Conservation (phyloP, 2,797 vertebrate genomes). For the Avahi laniger region DNA sequence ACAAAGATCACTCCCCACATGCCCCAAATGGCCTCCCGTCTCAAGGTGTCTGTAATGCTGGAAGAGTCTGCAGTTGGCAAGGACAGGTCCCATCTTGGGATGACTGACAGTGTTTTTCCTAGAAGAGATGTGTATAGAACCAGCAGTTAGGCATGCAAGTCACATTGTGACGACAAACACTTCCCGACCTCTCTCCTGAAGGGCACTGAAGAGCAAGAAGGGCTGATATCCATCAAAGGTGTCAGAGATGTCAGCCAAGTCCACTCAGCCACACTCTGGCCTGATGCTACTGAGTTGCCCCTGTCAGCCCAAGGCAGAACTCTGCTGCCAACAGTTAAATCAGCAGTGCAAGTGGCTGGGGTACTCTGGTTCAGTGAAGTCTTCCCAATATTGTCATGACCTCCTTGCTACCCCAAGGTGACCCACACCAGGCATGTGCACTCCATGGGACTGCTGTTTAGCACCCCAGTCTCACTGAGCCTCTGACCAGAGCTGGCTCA, state of each 20-base stretch:
- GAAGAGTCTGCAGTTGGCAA: background rate
- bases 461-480: background rate
- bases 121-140: background rate
- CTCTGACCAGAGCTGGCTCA: background rate
- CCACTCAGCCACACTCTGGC: background rate
- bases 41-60: background rate
- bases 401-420: background rate
- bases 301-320: background rate
- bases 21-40: background rate
- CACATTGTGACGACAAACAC: slow-evolving; percentile 54
- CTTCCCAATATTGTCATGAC: background rate
- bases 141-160: slow-evolving; percentile 28
- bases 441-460: background rate
- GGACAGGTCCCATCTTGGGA: background rate
- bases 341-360: background rate
- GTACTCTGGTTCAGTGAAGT: background rate
- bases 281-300: background rate
- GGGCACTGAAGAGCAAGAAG: slow-evolving; percentile 55
- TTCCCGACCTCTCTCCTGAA: slow-evolving; percentile 39
- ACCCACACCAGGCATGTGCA: background rate
- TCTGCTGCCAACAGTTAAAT: slow-evolving; percentile 34
- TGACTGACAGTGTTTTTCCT: background rate
- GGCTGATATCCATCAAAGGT: slow-evolving; percentile 63
- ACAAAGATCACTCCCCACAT: background rate
- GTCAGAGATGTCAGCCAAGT: slow-evolving; percentile 43